These are phyloP conservation scores for Rousettus madagascariensis DNA, from an alignment of 2,797 vertebrate genomes.

Conservation along the genomic window DNA sequence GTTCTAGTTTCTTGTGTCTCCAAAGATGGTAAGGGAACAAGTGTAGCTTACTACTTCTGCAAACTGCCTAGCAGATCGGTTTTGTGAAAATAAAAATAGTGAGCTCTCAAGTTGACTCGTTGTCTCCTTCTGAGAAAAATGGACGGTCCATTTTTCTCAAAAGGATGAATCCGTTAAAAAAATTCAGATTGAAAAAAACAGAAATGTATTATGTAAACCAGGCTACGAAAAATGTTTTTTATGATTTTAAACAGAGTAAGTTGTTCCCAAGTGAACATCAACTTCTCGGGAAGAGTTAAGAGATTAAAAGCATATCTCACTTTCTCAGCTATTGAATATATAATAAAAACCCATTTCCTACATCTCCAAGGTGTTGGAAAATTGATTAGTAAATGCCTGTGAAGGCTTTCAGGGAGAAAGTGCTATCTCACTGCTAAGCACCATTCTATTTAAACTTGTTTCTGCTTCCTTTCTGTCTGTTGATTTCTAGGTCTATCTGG, in stretches of 20 bases:
- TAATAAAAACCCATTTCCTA: conserved; percentile 55
- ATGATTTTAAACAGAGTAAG: conserved; percentile 47
- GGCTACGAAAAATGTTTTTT: conserved; percentile 8
- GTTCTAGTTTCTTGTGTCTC: conserved; percentile 21
- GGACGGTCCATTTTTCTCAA: neutral
- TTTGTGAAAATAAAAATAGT: conserved; percentile 29
- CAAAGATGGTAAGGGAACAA: neutral
- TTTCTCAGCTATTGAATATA: conserved; percentile 34
- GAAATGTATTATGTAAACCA: conserved; percentile 11
- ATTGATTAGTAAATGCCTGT: neutral
- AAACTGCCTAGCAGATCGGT: neutral
- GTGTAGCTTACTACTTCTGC: neutral
- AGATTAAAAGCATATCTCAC: conserved; percentile 47
- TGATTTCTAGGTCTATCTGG: neutral
- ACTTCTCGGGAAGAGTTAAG: conserved; percentile 23
- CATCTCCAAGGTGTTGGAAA: conserved; percentile 37
- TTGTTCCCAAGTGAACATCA: neutral
- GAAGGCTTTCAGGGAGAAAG: conserved; percentile 20
- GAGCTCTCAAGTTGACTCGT: neutral
- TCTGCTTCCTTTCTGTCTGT: conserved; percentile 19
- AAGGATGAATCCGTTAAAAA: neutral
- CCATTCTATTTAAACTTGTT: conserved; percentile 26
- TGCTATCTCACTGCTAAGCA: neutral
- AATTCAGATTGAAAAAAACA: neutral
- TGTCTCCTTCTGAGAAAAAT: conserved; percentile 41